Evolutionary conservation across 2,797 vertebrate species (phyloP), one percentile per base, ranked within the genome.

Genomic region (Acipenser ruthenus): DNA sequence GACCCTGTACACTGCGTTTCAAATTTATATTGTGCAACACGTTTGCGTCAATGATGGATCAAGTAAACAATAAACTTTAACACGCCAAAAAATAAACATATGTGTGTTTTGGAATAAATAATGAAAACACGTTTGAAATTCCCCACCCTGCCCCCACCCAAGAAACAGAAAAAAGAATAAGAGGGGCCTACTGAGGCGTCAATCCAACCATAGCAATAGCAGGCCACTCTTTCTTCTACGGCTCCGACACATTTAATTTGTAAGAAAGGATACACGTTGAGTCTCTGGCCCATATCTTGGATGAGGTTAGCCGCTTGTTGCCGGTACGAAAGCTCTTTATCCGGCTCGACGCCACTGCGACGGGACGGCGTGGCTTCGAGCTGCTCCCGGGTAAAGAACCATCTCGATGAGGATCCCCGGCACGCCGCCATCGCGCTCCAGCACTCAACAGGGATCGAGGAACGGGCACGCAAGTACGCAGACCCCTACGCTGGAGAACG

Each of bases 281-380:
- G 93, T 72, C 96, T 92, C 86, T 98, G 96, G 50, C 95, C 96
- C 95, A 99, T 98, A 0, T 99, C 96, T 75, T 99, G 96, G 80
- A 99, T 89, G 71, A 99, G 91, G 78, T 98, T 98, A 60, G 96
- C 96, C 71, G 96, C 94, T 79, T 98, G 96, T 73, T 99, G 96
- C 64, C 96, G 92, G 82, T 93, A 95, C 1, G 96, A 98, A 23
- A 99, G 92, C 80, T 99, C 96, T 78, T 93, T 91, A 80, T 99
- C 96, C 60, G 94, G 89, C 73, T 98, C 96, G 50, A 99, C 83
- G 74, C 96, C 95, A 78, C 87, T 90, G 72, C 90, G 91, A 73
- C 94, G 91, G 49, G 95, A 95, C 74, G 95, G 96, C 77, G 95
- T 96, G 74, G 70, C 89, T 71, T 96, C 94, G 75, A 99, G 91